These are phyloP conservation scores for Melanostoma scalare DNA, from an alignment of 2,888 invertebrate species.

Conservation along the genomic window DNA sequence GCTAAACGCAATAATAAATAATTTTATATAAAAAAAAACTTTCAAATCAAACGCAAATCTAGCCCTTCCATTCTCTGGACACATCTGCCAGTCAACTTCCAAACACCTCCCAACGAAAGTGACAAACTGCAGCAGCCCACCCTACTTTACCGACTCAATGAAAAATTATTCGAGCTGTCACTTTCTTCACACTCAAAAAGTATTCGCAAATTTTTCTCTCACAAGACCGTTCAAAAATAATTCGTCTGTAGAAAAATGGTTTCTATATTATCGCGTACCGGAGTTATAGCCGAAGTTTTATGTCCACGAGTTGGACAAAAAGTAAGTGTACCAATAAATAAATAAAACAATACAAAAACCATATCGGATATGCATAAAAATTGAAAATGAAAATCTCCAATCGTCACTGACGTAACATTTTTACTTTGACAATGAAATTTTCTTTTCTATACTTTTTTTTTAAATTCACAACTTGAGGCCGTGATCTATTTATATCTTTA, in stretches of 20 bases:
- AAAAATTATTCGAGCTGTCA: constrained; percentile 44
- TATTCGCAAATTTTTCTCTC: constrained; percentile 58
- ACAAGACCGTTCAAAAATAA: constrained; percentile 39
- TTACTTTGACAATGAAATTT: constrained; percentile 65
- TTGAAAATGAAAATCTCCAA: constrained; percentile 65
- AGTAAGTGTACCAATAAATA: constrained; percentile 83
- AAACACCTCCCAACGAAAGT: constrained; percentile 13
- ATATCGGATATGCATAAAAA: background rate
- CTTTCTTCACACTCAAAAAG: background rate
- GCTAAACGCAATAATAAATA: too few species aligned
- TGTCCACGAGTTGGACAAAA: constrained; percentile 87
- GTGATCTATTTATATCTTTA: constrained; percentile 64
- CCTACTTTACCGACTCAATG: constrained; percentile 48
- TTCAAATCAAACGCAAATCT: too few species aligned
- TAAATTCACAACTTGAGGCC: constrained; percentile 36
- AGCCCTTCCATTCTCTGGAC: background rate
- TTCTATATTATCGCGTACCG: constrained; percentile 89
- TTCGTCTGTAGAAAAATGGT: constrained; percentile 84
- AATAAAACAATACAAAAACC: background rate
- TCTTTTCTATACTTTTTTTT: constrained; percentile 33
- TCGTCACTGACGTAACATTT: constrained; percentile 70
- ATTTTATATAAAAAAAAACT: too few species aligned
- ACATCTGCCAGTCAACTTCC: background rate
- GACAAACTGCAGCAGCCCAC: background rate
- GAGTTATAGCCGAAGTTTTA: constrained; percentile 87